Base-by-base conservation (phyloP, 1,140 invertebrate species). In the Ceratosolen solmsi region DNA sequence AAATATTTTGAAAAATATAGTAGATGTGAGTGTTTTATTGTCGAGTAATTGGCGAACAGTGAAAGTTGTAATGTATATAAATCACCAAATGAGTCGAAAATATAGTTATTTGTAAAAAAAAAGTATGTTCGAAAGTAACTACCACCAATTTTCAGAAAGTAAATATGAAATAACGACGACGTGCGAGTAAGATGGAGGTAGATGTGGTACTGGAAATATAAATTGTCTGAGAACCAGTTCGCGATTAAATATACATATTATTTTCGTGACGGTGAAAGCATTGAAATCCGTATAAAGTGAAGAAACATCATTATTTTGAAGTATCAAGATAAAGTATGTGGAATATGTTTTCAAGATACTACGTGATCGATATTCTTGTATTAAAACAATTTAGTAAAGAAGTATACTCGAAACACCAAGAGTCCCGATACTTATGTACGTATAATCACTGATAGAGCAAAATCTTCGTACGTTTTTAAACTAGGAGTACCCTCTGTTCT, bases 141-240 rank as follows among this genome's bases (percentile, higher is more conserved):
- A 5, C 25, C 56, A 27, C 5, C 17, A 9, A 65, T 33, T 20
- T 20, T 33, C 33, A 36, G 27, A 30, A 36, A 15, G 63, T 65
- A 36, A 65, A 65, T 65, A 65, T 9, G 63, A 25, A 38, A 38
- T 63, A 63, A 68, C 3, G 30, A 63, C 20, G 63, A 68, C 22
- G 33, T n/a, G 63, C 27, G 36, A 3, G 1, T 36, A 36, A 36
- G 17, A 38, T 36, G 11, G 4, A 38, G 22, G 63, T 38, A 36
- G 17, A 38, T 68, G 33, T n/a, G 38, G 38, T 38, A n/a, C 22
- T n/a, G 27, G 63, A 38, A 68, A 68, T n/a, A 38, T 38, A 68
- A 68, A 38, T 17, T 68, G 33, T 7, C 63, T n/a, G 33, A 38
- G 63, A 68, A 68, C 60, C 30, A 63, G 63, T 38, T 68, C 63